Evolutionary conservation across 2,888 invertebrate genomes (phyloP), one percentile per base, ranked within the genome.

Genomic region (Thera obeliscata): DNA sequence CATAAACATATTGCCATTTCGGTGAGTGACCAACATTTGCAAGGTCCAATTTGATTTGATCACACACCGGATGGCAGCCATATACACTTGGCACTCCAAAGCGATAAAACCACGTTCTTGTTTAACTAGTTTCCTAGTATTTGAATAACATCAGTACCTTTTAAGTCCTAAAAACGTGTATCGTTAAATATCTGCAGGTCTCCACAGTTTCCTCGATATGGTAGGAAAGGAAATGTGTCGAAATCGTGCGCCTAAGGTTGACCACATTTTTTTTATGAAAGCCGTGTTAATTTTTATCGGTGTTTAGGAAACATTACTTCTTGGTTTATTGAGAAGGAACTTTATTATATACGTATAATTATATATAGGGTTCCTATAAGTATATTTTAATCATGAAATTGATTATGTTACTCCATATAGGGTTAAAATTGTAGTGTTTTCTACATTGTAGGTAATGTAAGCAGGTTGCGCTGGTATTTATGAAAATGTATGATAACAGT

Each of bases 151-250:
- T 54, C 36, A 58, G 7, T 52, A 33, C 52, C 8, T 50, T 12
- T 57, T 12, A 41, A 64, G 52, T 46, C 38, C 59, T 36, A 41
- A 43, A 38, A 57, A 66, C 56, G 52, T 61, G 65, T 56, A 35
- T 61, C 55, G 35, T 12, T 56, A 43, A 60, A 66, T 66, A 57
- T 57, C 52, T 56, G 50, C 65, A 56, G 46, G 33, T 22, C 38
- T 59, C 3, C 50, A 61, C 50, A 61, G 61, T 65, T 65, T 54
- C 12, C 66, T 50, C 54, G 11, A 56, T 63, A 57, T 62, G 62
- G 62, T 33, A 41, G 55, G 59, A 66, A 69, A 66, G 63, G 63
- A 60, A 66, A 56, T 61, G 52, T 69, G 46, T 63, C 56, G 66
- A 63, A 69, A 69, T 60, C 35, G 41, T 52, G 12, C 59, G 46